Conservation (phyloP, 1,140 invertebrate genomes). For the Rhopalosiphum padi region DNA sequence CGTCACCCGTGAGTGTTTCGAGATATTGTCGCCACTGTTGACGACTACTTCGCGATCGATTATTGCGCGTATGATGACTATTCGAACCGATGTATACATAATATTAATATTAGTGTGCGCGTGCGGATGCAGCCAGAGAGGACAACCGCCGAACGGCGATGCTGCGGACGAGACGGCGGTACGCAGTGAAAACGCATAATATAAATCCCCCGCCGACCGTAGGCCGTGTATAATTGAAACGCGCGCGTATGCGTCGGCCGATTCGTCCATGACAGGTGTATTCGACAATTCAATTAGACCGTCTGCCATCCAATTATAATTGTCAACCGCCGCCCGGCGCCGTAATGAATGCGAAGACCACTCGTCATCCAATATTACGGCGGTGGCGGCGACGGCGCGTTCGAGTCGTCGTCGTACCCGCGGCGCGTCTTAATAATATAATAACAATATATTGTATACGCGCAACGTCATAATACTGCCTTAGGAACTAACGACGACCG, state of each 20-base stretch:
- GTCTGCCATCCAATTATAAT: slow-evolving; percentile 39
- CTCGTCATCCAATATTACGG: neutral
- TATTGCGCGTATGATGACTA: too few species aligned
- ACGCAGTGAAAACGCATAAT: neutral
- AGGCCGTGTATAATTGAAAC: slow-evolving; percentile 13
- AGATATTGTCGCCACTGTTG: too few species aligned
- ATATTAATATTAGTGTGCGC: neutral
- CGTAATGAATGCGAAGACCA: slow-evolving; percentile 7
- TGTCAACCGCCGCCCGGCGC: neutral
- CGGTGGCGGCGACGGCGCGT: too few species aligned
- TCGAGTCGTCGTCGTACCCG: too few species aligned
- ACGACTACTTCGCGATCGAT: too few species aligned
- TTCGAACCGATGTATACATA: too few species aligned
- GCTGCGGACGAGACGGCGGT: neutral
- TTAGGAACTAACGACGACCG: too few species aligned
- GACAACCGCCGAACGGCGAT: neutral
- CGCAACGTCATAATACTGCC: too few species aligned
- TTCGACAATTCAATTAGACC: slow-evolving; percentile 37
- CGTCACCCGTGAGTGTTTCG: too few species aligned
- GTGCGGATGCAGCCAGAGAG: too few species aligned
- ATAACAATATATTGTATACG: too few species aligned
- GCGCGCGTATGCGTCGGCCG: neutral
- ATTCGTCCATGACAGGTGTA: slow-evolving; percentile 25
- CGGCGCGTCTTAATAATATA: too few species aligned
- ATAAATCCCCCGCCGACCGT: neutral